Evolutionary conservation across 1,140 invertebrate genomes (phyloP), one percentile per base, ranked within the genome.

Genomic region (Brachionus sp.): DNA sequence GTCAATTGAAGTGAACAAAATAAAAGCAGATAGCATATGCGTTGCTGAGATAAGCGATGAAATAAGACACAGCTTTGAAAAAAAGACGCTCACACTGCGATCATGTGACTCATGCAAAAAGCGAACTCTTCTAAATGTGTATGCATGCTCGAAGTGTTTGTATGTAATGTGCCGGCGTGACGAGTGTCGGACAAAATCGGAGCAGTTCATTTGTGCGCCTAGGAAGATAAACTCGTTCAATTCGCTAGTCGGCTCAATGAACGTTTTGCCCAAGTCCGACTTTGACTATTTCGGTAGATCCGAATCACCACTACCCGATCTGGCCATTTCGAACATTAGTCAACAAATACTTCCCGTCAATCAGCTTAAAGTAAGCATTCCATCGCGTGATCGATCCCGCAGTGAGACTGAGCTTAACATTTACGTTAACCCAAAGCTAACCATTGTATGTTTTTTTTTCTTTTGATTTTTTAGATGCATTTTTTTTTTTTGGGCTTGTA

Each of bases 41-140:
- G 35, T 80, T 4, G 46, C 77, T 37, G 77, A 80, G 25, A 13
- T 80, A 33, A 44, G 77, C 25, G 77, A 80, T n/a, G 77, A 80
- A 66, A 57, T 80, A 9, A 5, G 77, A 13, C 77, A 80, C 16
- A 80, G 77, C 35, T 80, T 80, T 35, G 77, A 80, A 80, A 80
- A 80, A 44, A 80, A 80, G 37, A 80, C 77, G 5, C 25, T 80
- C 0, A 80, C 77, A 29, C 29, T 80, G 19, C 19, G 77, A 6
- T 80, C 77, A 66, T 80, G 77, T 66, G 77, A 80, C 57, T 80
- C 77, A 5, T 80, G 77, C 16, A 80, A 80, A 62, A 80, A 80
- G 16, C 25, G 77, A 0, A 42, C 57, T 16, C 23, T 80, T 9
- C 50, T 80, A 19, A 80, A 80, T 44, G 77, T 80, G 0, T 80